Evolutionary conservation across 2,113 vertebrate genomes (phyloP).

Genomic region (Okapia johnstoni): DNA sequence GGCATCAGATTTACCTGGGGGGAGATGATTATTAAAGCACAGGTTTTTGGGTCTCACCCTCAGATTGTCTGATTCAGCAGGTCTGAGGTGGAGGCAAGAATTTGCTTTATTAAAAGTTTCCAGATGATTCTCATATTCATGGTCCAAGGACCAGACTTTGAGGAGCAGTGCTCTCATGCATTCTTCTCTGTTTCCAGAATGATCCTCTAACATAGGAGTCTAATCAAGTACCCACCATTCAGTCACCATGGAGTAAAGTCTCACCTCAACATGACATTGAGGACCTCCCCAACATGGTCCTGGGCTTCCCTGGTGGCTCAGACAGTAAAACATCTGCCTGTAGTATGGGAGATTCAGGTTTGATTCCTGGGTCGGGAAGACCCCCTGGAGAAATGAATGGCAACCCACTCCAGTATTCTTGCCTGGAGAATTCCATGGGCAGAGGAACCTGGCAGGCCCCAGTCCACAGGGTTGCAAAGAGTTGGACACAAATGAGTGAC

Average conservation of each 20-base stretch:
- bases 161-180: not conserved
- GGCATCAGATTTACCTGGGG: not conserved
- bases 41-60: not conserved
- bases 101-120: not conserved
- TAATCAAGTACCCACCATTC: not conserved
- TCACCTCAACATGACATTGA: not conserved
- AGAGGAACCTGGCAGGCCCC: not conserved
- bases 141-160: not conserved
- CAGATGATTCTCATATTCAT: not conserved
- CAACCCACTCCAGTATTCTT: not conserved
- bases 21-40: not conserved
- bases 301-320: not conserved
- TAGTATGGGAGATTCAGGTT: not conserved
- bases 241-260: not conserved
- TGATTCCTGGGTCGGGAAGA: not conserved
- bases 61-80: not conserved
- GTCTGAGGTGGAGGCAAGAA: not conserved
- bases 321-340: not conserved
- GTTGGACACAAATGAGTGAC: not conserved
- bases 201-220: not conserved
- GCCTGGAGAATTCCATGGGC: not conserved
- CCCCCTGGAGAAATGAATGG: not conserved
- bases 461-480: not conserved
- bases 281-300: not conserved
- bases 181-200: not conserved